Base-by-base conservation (phyloP, 2,888 invertebrate species). In the Odontocolon sp. region DNA sequence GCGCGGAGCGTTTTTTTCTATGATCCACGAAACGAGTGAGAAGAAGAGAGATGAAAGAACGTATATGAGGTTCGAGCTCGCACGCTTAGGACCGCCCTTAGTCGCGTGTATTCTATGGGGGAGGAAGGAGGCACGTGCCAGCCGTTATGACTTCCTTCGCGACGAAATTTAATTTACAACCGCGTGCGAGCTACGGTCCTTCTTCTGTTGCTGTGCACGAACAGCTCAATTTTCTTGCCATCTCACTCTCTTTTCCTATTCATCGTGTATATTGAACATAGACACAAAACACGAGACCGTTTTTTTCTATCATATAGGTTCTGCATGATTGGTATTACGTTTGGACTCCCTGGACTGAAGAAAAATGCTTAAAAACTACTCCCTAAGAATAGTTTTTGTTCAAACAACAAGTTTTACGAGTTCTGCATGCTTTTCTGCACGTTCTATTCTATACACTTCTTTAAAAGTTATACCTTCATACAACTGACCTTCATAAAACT, bases 161-260 rank as follows among this genome's bases (percentile, higher is more conserved):
- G 78, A 83, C 84, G 81, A 82, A 84, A 86, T 85, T 86, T 86
- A 81, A 85, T 85, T 85, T 86, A 84, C 81, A 83, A 79, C 84
- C 80, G 78, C 80, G 63, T 64, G 50, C 26, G 38, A 45, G 52
- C 82, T 79, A 74, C 59, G 79, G 67, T 57, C 80, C 79, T n/a
- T 54, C 56, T 59, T 8, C 31, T 50, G 47, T 59, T 18, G 38
- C 23, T 57, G 26, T 28, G 45, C 52, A 52, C 50, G 50, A 31
- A 33, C 18, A 23, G 47, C 57, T 50, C 50, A 57, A 70, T 61
- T 70, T 71, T 63, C 38, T 36, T 14, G 42, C 9, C 40, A 1
- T 54, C 52, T 31, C 61, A 28, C 45, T 28, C 28, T 47, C 61
- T 16, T 42, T 31, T 42, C 14, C 0, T 4, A 6, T 16, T 8